Evolutionary conservation across 1,140 invertebrate species (phyloP).

Genomic region (Teleogryllus occipitalis): DNA sequence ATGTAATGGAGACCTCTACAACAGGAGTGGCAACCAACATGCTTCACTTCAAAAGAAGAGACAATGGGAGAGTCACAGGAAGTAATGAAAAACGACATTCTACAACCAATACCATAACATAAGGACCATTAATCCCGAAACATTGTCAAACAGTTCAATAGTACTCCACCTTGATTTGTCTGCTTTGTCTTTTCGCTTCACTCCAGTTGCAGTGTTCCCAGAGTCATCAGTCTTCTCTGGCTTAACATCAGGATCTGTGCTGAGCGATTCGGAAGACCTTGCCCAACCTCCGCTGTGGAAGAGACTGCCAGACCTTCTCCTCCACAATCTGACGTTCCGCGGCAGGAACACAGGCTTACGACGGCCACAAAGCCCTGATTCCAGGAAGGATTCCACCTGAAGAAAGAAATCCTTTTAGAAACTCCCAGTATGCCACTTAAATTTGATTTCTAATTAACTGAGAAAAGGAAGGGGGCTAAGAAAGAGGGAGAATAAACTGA

Average conservation of each 20-base stretch:
- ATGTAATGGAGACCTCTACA: too few relatives aligned
- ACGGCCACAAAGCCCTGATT: constrained; percentile 25
- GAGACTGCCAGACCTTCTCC: background rate
- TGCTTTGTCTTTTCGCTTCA: background rate
- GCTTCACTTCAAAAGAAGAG: background rate
- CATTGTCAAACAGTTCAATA: background rate
- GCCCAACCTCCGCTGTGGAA: background rate
- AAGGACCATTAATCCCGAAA: background rate
- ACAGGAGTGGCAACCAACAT: background rate
- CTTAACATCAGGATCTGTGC: background rate
- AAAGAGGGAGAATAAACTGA: too few relatives aligned
- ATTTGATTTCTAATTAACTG: too few relatives aligned
- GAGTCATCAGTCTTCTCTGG: background rate
- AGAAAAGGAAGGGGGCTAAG: too few relatives aligned
- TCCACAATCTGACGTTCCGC: constrained; percentile 48
- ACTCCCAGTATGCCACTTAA: background rate
- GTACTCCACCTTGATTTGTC: background rate
- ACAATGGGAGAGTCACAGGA: background rate
- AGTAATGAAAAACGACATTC: background rate
- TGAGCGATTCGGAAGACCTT: background rate
- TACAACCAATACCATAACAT: background rate
- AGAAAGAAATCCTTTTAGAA: background rate
- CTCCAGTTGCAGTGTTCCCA: background rate
- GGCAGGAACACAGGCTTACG: constrained; percentile 56
- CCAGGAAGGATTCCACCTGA: constrained; percentile 13